phyloP scores from a whole-genome alignment of 2,113 vertebrate genomes.

The Junco hyemalis region DNA sequence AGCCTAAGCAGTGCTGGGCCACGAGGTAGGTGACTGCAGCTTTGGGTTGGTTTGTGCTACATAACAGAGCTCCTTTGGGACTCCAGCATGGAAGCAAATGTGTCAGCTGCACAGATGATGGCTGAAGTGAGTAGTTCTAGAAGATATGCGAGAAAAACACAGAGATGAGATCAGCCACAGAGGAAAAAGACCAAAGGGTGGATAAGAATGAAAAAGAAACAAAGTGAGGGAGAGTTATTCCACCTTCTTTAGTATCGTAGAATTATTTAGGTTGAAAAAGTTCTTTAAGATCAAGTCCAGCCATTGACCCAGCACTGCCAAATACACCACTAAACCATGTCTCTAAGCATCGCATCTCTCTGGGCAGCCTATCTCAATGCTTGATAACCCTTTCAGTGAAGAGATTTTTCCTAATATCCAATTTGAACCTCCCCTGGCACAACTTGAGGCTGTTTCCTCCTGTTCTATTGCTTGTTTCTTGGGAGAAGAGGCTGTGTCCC shows the following conservation, averaged over 20 bases:
- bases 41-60: not conserved
- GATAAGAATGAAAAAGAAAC: not conserved
- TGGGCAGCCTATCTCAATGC: not conserved
- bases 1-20: not conserved
- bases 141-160: not conserved
- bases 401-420: not conserved
- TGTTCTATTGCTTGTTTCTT: not conserved
- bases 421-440: not conserved
- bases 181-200: not conserved
- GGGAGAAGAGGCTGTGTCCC: not conserved
- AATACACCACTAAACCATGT: not conserved
- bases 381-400: not conserved
- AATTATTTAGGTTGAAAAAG: not conserved
- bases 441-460: not conserved
- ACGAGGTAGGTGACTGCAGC: not conserved
- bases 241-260: not conserved
- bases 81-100: not conserved
- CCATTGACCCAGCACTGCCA: not conserved
- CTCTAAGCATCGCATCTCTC: not conserved
- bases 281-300: not conserved
- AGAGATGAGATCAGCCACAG: not conserved
- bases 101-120: not conserved
- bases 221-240: not conserved
- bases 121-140: not conserved
- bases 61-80: not conserved